Evolutionary conservation across 2,888 invertebrate genomes (phyloP), one percentile per base, ranked within the genome.

Genomic region (Chalcosyrphus nemorum): DNA sequence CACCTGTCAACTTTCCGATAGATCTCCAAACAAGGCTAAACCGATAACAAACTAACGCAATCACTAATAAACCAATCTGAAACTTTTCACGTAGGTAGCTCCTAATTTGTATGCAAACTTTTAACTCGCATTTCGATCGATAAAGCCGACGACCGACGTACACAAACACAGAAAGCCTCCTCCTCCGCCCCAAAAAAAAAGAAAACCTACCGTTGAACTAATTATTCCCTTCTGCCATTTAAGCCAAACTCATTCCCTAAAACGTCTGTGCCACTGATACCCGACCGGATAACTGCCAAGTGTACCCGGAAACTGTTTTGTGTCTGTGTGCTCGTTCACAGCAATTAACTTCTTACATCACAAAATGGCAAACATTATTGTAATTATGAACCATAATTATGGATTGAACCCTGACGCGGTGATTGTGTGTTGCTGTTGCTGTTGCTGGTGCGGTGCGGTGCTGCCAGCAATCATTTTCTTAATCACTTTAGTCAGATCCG

Each of bases 311-410:
- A 84, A 84, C 70, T 32, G 68, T 43, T 78, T 77, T 63, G 35
- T 41, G 50, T 43, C 50, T 68, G 63, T 71, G 35, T 71, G 35
- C 57, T 54, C 52, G 74, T 84, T 84, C 84, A 78, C 78, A 78
- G 78, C 84, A 84, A 84, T 84, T 84, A 84, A 78, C 74, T 78
- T 78, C 78, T 84, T 84, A 78, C 84, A 84, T 84, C 78, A 84
- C 74, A 75, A 70, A 74, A 75, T 80, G 68, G 74, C 74, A 75
- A 70, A 74, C 84, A 80, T 75, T 80, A 75, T 80, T 70, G 78
- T 84, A 78, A 84, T 84, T 74, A 84, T 70, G 56, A 80, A 41
- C 84, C 57, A 65, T 70, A 80, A 84, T 84, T 84, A 80, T 65
- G 74, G 63, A 84, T 84, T 80, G 84, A 84, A 84, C 84, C 78